phyloP scores from a whole-genome alignment of 2,888 invertebrate species.

The Aporophyla nigra region DNA sequence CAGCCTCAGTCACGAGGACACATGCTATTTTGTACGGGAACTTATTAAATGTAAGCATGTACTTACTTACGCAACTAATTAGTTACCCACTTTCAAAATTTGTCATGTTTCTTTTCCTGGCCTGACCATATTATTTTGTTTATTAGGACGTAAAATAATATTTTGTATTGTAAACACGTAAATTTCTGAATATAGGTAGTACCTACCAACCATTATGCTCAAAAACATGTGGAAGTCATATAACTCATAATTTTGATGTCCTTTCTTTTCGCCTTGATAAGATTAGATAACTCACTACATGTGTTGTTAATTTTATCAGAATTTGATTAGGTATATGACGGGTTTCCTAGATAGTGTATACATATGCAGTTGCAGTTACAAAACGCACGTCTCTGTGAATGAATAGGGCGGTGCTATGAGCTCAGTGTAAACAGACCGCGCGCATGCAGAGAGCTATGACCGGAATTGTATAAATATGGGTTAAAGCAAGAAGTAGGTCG shows the following conservation, averaged over 20 bases:
- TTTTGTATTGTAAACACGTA: background rate
- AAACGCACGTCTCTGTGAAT: slow-evolving; percentile 12
- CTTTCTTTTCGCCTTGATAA: slow-evolving; percentile 60
- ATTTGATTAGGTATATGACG: slow-evolving; percentile 27
- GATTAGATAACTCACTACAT: slow-evolving; percentile 55
- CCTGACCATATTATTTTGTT: background rate
- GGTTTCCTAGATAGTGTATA: slow-evolving; percentile 19
- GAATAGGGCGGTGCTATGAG: slow-evolving; percentile 35
- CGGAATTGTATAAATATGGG: slow-evolving; percentile 71
- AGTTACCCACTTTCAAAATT: background rate
- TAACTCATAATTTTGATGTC: slow-evolving; percentile 34
- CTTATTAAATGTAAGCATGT: background rate
- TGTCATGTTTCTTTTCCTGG: background rate
- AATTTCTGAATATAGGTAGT: background rate
- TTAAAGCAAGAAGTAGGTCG: slow-evolving; percentile 76
- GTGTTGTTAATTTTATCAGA: slow-evolving; percentile 53
- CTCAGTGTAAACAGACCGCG: slow-evolving; percentile 49
- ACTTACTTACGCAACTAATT: slow-evolving; percentile 17
- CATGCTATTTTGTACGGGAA: slow-evolving; percentile 31
- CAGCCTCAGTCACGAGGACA: slow-evolving; percentile 62
- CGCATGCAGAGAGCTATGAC: slow-evolving; percentile 47
- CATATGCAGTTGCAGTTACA: slow-evolving; percentile 39
- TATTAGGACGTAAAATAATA: background rate
- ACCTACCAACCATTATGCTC: background rate
- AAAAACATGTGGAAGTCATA: slow-evolving; percentile 27